Evolutionary conservation across 2,888 invertebrate species (phyloP).

Genomic region (Xylophagus ater): DNA sequence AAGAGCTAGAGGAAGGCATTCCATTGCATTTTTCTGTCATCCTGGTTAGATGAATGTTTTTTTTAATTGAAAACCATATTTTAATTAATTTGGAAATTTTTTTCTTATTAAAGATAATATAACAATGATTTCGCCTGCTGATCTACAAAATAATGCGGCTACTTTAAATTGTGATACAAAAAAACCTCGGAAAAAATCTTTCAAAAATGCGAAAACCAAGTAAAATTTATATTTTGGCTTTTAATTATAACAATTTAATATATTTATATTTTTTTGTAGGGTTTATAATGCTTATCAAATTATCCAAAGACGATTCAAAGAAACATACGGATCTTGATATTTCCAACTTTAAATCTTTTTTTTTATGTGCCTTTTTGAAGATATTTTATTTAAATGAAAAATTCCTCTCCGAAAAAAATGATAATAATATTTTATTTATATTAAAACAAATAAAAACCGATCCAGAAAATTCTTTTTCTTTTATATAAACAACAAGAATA

Average conservation of each 20-base stretch:
- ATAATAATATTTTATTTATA: too few relatives aligned
- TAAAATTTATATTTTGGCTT: constrained; percentile 26
- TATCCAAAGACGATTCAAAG: constrained; percentile 57
- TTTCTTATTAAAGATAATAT: constrained; percentile 28
- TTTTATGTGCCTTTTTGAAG: too few relatives aligned
- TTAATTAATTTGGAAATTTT: constrained; percentile 23
- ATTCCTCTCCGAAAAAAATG: too few relatives aligned
- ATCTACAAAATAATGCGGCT: constrained; percentile 31
- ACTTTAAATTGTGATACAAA: constrained; percentile 27
- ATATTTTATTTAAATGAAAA: too few relatives aligned
- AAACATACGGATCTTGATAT: constrained; percentile 49
- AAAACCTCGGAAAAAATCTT: constrained; percentile 38
- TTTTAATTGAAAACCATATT: neutral
- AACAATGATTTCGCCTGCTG: constrained; percentile 38
- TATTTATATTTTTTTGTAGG: constrained; percentile 43
- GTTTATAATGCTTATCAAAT: constrained; percentile 59
- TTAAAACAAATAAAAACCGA: too few relatives aligned
- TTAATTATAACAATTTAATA: constrained; percentile 40
- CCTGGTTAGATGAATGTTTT: constrained; percentile 43
- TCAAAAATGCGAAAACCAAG: constrained; percentile 39
- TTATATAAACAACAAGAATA: too few relatives aligned
- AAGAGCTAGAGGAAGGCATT: constrained; percentile 56
- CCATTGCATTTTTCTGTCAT: constrained; percentile 66
- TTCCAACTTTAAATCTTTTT: neutral
- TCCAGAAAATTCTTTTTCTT: too few relatives aligned